Evolutionary conservation across 2,888 invertebrate species (phyloP).

Genomic region (Ophion slaviceki): DNA sequence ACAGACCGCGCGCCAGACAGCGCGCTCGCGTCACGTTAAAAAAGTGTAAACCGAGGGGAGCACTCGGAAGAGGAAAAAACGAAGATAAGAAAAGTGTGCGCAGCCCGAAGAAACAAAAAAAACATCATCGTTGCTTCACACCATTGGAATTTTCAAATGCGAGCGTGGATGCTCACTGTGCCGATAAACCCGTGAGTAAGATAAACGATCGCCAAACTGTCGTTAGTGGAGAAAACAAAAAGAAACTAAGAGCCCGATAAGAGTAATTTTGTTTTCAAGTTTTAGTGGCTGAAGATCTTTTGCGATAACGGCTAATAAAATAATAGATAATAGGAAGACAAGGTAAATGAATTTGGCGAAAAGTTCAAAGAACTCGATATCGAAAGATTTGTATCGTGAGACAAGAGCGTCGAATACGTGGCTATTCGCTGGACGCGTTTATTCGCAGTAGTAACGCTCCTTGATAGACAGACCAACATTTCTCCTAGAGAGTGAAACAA

Average conservation of each 20-base stretch:
- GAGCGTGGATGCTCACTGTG: neutral
- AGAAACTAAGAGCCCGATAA: neutral
- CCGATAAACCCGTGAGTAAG: constrained; percentile 21
- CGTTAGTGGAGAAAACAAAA: neutral
- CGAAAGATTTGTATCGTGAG: neutral
- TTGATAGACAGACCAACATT: constrained; percentile 39
- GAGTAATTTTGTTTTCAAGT: neutral
- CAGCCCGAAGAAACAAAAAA: constrained; percentile 11
- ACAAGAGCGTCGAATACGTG: neutral
- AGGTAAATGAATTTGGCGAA: neutral
- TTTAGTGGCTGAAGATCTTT: neutral
- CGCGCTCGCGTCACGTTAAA: constrained; percentile 18
- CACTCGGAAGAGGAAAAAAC: neutral
- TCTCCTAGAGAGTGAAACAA: neutral
- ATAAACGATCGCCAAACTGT: neutral
- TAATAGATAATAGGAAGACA: no score
- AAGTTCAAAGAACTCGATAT: neutral
- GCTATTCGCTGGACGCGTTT: constrained; percentile 2
- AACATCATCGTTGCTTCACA: neutral
- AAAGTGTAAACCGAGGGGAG: neutral
- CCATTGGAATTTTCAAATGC: neutral
- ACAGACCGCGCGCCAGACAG: constrained; percentile 38
- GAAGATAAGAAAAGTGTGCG: constrained; percentile 3
- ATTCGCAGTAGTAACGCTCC: constrained; percentile 55
- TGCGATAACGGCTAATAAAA: neutral